These are phyloP conservation scores for Scrobipalpa costella DNA, from an alignment of 2,888 invertebrate species.

Conservation along the genomic window DNA sequence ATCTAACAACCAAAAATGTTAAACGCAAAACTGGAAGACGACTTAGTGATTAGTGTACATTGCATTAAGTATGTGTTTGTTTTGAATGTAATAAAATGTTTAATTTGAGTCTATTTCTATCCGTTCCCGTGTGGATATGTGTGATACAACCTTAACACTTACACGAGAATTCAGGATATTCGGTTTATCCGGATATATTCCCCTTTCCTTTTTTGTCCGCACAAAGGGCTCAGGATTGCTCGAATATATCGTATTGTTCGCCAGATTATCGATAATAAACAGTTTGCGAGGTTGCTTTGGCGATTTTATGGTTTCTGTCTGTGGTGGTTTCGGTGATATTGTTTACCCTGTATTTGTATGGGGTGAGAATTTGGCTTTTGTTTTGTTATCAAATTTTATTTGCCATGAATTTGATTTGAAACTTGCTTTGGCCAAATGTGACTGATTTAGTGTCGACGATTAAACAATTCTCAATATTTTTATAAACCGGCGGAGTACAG, in stretches of 20 bases:
- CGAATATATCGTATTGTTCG: constrained; percentile 52
- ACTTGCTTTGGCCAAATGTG: no score
- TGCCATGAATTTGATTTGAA: no score
- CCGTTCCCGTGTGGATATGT: constrained; percentile 42
- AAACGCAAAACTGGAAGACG: no score
- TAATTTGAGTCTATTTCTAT: neutral
- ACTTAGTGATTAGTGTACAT: no score
- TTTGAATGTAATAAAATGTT: no score
- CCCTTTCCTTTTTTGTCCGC: constrained; percentile 41
- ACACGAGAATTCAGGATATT: constrained; percentile 24
- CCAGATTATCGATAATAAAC: constrained; percentile 55
- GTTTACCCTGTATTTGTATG: neutral
- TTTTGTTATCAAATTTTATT: neutral
- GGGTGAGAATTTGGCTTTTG: neutral
- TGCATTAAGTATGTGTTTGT: no score
- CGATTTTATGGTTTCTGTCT: constrained; percentile 19
- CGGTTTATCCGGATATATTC: constrained; percentile 35
- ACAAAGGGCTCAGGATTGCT: constrained; percentile 50
- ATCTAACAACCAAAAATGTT: no score
- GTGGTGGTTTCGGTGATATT: neutral
- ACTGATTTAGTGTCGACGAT: no score
- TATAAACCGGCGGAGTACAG: no score
- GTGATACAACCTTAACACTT: constrained; percentile 37
- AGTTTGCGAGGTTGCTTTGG: constrained; percentile 41
- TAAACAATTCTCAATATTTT: no score